A percentile compares a stretch with the other conserved stretches of the same genome.
phyloP scores from a whole-genome alignment of 2,113 vertebrate species.

The Mandrillus leucophaeus region DNA sequence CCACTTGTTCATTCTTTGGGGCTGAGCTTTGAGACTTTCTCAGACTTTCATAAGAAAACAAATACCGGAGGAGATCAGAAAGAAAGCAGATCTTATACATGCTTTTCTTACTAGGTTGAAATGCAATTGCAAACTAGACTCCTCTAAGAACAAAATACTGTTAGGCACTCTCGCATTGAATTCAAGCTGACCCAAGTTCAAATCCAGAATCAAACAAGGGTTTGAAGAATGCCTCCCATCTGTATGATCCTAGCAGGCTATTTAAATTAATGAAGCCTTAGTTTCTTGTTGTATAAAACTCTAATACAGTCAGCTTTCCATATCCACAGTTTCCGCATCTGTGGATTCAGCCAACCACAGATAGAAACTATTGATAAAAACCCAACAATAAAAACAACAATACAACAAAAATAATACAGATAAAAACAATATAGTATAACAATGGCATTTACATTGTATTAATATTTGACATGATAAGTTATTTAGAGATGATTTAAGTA shows the following conservation, averaged over 20 bases:
- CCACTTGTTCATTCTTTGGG: background rate
- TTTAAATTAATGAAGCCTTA: background rate
- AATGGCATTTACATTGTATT: background rate
- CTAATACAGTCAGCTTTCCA: background rate
- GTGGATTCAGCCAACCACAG: background rate
- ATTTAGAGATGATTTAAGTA: background rate
- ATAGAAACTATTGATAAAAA: background rate
- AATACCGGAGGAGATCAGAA: background rate
- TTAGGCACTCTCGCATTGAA: background rate
- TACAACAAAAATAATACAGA: background rate
- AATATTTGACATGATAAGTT: background rate
- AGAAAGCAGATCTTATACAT: background rate
- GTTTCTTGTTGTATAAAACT: background rate
- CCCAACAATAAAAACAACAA: background rate
- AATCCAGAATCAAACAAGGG: background rate
- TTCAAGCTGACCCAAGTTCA: conserved; percentile 18
- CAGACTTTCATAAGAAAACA: conserved; percentile 23
- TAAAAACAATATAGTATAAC: background rate
- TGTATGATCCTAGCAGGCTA: background rate
- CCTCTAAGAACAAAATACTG: background rate
- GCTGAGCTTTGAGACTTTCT: background rate
- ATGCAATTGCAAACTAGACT: background rate
- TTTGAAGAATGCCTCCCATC: background rate
- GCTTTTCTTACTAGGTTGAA: conserved; percentile 38
- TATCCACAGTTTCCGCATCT: background rate